A percentile compares a stretch with the other conserved stretches of the same genome.
These are phyloP conservation scores for Notarius quadriscutis DNA, from an alignment of 2,113 vertebrate genomes.

Conservation along the genomic window DNA sequence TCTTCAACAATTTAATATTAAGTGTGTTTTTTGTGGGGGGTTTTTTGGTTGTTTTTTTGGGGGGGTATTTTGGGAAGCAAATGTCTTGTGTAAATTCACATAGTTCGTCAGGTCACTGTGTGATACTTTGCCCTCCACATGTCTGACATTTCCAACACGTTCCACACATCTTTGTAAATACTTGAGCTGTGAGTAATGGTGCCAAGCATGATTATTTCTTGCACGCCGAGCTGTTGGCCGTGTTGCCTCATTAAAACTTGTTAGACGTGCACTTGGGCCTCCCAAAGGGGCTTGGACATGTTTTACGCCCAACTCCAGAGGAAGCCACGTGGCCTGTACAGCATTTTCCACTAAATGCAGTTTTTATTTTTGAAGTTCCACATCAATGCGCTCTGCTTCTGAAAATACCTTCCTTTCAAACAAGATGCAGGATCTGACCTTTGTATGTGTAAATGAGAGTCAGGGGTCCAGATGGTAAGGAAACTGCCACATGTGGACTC, in stretches of 20 bases:
- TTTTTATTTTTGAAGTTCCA: slow-evolving; percentile 71
- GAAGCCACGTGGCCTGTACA: slow-evolving; percentile 58
- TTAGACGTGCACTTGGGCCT: slow-evolving; percentile 48
- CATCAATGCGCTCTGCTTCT: slow-evolving; percentile 59
- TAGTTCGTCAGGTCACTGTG: neutral
- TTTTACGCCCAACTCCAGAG: slow-evolving; percentile 52
- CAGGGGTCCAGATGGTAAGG: slow-evolving; percentile 20
- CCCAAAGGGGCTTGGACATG: slow-evolving; percentile 44
- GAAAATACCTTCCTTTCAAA: slow-evolving; percentile 64
- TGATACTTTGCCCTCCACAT: neutral
- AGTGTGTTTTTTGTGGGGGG: too few relatives aligned
- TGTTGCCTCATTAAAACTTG: slow-evolving; percentile 52
- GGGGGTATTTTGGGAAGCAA: neutral
- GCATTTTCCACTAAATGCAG: slow-evolving; percentile 64
- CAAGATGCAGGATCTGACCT: slow-evolving; percentile 53
- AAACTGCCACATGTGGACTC: neutral
- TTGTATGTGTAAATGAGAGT: neutral
- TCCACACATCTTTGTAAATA: slow-evolving; percentile 39
- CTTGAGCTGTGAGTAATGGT: slow-evolving; percentile 35
- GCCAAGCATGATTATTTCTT: slow-evolving; percentile 41
- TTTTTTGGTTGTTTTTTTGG: too few relatives aligned
- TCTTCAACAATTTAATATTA: neutral
- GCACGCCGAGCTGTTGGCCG: slow-evolving; percentile 27
- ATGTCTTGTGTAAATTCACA: neutral
- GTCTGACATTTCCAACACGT: neutral